phyloP scores from a whole-genome alignment of 2,113 vertebrate species.

The Sorex araneus region DNA sequence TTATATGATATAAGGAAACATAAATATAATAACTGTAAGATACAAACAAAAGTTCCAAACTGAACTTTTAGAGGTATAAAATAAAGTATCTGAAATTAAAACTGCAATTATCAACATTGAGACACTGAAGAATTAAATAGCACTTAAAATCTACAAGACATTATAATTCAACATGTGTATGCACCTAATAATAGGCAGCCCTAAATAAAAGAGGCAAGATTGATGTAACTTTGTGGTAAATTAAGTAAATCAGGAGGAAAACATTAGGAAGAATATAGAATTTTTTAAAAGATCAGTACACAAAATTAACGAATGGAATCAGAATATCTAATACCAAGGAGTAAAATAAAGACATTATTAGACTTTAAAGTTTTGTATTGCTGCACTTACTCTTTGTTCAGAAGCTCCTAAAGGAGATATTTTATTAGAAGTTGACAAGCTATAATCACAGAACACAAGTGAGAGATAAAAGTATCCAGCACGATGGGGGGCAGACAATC shows the following conservation, averaged over 20 bases:
- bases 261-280: background rate
- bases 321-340: background rate
- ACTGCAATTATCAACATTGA: background rate
- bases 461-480: background rate
- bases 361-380: background rate
- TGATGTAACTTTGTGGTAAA: background rate
- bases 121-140: background rate
- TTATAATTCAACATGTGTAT: background rate
- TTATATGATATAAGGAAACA: background rate
- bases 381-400: background rate
- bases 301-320: background rate
- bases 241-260: background rate
- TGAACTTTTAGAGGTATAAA: background rate
- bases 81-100: constrained; percentile 24
- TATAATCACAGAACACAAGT: background rate
- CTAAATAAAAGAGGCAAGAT: background rate
- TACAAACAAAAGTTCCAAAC: background rate
- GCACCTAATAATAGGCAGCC: background rate
- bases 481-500: background rate
- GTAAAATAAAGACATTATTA: constrained; percentile 6
- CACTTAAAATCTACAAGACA: background rate
- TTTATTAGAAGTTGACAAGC: constrained; percentile 8
- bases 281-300: constrained; percentile 4
- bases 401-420: background rate
- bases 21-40: background rate